Conservation (phyloP, 2,888 invertebrate genomes). For the Eueremaeus valkanovi region DNA sequence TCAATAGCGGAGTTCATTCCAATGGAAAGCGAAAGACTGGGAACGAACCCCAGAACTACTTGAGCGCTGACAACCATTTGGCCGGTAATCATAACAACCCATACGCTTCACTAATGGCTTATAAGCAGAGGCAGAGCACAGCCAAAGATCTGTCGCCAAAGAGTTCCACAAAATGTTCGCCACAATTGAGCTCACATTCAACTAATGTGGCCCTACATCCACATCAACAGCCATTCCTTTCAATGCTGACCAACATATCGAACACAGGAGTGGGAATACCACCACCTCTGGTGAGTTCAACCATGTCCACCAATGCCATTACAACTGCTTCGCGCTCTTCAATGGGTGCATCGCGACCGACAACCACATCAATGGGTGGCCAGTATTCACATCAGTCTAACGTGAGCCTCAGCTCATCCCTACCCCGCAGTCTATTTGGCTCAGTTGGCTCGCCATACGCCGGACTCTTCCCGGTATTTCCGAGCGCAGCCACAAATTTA, state of each 20-base stretch:
- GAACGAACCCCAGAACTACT: background rate
- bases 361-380: background rate
- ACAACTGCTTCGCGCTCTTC: background rate
- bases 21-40: conserved; percentile 1
- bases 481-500: conserved; percentile 12
- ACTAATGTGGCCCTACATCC: conserved; percentile 1
- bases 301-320: background rate
- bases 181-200: conserved; percentile 12
- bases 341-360: background rate
- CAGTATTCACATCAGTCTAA: conserved; percentile 2
- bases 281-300: conserved; percentile 10
- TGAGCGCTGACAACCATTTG: background rate
- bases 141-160: conserved; percentile 19
- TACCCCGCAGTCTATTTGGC: conserved; percentile 6
- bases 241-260: conserved; percentile 11
- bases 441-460: conserved; percentile 11
- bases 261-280: conserved; percentile 1
- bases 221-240: conserved; percentile 9
- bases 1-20: conserved; percentile 42
- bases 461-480: conserved; percentile 9
- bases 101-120: background rate
- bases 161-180: background rate
- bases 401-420: background rate
- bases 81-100: background rate
- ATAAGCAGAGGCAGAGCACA: background rate